phyloP scores from a whole-genome alignment of 2,797 vertebrate genomes.

The Pipistrellus pipistrellus region DNA sequence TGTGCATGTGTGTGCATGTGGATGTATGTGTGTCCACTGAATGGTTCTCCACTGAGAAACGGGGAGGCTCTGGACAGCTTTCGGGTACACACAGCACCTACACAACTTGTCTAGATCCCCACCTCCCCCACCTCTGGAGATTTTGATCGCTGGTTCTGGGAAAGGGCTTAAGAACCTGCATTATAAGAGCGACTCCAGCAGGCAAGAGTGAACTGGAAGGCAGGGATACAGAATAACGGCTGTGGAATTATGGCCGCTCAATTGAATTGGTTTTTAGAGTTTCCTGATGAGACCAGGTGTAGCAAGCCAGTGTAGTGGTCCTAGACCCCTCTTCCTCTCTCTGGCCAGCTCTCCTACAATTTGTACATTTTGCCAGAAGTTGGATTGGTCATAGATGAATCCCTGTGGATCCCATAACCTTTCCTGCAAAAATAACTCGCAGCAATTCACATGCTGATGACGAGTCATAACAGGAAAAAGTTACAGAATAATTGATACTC shows the following conservation, averaged over 20 bases:
- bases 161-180: not conserved
- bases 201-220: not conserved
- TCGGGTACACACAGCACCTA: too few relatives aligned
- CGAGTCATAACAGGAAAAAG: not conserved
- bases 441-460: not conserved
- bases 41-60: not conserved
- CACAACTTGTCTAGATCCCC: not conserved
- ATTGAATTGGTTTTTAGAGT: not conserved
- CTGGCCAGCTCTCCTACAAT: not conserved
- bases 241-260: not conserved
- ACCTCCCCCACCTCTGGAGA: not conserved
- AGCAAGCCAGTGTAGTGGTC: not conserved
- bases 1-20: not conserved
- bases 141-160: not conserved
- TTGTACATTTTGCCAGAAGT: not conserved
- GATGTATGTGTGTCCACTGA: not conserved
- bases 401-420: not conserved
- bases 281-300: not conserved
- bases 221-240: not conserved
- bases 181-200: not conserved
- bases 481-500: not conserved
- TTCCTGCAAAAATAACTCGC: constrained; percentile 9
- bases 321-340: not conserved
- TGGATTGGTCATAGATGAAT: not conserved
- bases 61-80: not conserved